These are phyloP conservation scores for Acrocephalus kingi DNA, from an alignment of 2,113 vertebrate species.

Conservation along the genomic window DNA sequence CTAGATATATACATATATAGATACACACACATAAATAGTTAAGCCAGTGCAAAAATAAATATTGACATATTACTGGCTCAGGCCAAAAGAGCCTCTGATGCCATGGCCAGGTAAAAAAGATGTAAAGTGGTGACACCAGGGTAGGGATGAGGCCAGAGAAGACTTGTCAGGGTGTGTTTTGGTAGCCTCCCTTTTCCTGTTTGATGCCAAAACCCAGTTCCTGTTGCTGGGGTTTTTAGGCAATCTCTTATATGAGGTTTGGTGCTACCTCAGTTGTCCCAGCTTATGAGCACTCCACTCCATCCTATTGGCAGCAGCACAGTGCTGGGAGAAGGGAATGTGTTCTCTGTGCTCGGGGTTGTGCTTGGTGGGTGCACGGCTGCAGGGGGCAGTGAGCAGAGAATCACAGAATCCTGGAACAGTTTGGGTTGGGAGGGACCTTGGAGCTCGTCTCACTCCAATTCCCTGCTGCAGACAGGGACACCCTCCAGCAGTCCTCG, in stretches of 20 bases:
- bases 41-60: neutral
- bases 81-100: neutral
- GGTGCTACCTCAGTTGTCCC: fast-evolving
- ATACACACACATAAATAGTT: fast-evolving
- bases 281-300: neutral
- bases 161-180: fast-evolving
- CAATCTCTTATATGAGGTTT: neutral
- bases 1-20: fast-evolving
- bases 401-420: neutral
- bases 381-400: neutral
- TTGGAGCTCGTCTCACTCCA: neutral
- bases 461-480: no score
- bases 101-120: neutral
- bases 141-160: neutral
- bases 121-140: neutral
- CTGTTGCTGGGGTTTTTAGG: neutral
- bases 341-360: fast-evolving
- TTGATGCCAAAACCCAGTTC: fast-evolving
- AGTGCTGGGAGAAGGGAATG: neutral
- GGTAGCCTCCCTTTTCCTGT: neutral
- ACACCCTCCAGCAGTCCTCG: neutral
- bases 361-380: neutral
- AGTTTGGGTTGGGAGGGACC: neutral
- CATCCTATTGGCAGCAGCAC: no score
- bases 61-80: neutral